Evolutionary conservation across 2,888 invertebrate genomes (phyloP), one percentile per base, ranked within the genome.

Genomic region (Platerodrilus igneus): DNA sequence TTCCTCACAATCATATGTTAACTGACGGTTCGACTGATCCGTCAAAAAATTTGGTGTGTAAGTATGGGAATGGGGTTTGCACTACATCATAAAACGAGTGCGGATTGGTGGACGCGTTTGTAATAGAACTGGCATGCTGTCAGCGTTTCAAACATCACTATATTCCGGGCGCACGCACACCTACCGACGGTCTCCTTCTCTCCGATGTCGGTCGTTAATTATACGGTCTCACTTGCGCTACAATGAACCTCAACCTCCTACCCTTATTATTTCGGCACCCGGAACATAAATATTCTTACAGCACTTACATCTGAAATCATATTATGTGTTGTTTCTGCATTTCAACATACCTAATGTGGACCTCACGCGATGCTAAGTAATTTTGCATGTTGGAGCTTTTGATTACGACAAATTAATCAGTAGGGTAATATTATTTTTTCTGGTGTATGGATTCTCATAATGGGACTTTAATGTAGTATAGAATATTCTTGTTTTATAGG

Each of bases 71-170:
- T 51, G 56, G 57, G 53, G 67, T 64, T 65, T 62, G 62, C 66
- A 63, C 62, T 60, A 63, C n/a, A n/a, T n/a, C n/a, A n/a, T 61
- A 61, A 62, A 55, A 63, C 61, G 59, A 59, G 52, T 60, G 56
- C 62, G 61, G 63, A 65, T 66, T 66, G 66, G 66, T 64, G 62
- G 66, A 64, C 60, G 60, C 58, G 60, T 59, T 61, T 63, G 60
- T 66, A 67, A 67, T 67, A 67, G 64, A 64, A 62, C 64, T 67
- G 64, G 64, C 66, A 66, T 66, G 65, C 64, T 70, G 69, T 70
- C 69, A 70, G 69, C 68, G 65, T 67, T 68, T 66, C 68, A 67
- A 68, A 69, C 68, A 68, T 69, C 69, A 68, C 67, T 64, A 59
- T 56, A 63, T 62, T 60, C 59, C 58, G 61, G 55, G 64, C 67